Conservation (phyloP, 1,140 invertebrate genomes). For the Hylaeus volcanicus region DNA sequence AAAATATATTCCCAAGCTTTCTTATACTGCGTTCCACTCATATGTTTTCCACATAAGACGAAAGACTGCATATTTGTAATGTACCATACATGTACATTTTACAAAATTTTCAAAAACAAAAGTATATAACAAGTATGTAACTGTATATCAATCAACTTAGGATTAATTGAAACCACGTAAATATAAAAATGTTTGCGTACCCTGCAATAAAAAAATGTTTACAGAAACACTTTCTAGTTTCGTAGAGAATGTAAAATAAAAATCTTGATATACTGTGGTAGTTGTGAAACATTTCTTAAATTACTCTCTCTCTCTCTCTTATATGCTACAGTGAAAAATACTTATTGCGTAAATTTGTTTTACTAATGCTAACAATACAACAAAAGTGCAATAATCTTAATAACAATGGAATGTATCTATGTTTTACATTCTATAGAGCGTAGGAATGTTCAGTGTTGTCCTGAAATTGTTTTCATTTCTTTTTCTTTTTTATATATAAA, state of each 20-base stretch:
- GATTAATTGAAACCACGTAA: slow-evolving; percentile 20
- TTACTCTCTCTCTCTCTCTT: slow-evolving; percentile 33
- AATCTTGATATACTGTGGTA: slow-evolving; percentile 22
- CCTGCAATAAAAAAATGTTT: slow-evolving; percentile 23
- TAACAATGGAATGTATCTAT: slow-evolving; percentile 73
- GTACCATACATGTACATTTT: slow-evolving; percentile 4
- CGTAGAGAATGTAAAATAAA: slow-evolving; percentile 34
- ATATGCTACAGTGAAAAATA: slow-evolving; percentile 67
- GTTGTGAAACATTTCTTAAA: slow-evolving; percentile 51
- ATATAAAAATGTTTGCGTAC: slow-evolving; percentile 42
- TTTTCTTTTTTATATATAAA: slow-evolving; percentile 30
- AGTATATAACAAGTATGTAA: slow-evolving; percentile 19
- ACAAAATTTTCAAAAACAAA: slow-evolving; percentile 16
- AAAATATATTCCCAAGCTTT: slow-evolving; percentile 31
- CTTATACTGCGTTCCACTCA: slow-evolving; percentile 24
- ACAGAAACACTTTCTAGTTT: slow-evolving; percentile 31
- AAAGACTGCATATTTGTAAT: slow-evolving; percentile 13
- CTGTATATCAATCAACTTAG: slow-evolving; percentile 9
- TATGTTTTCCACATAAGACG: slow-evolving; percentile 22
- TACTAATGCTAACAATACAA: slow-evolving; percentile 68
- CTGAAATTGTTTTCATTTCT: slow-evolving; percentile 59
- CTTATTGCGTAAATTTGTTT: slow-evolving; percentile 61
- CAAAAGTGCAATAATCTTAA: slow-evolving; percentile 68
- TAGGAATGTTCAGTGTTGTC: slow-evolving; percentile 75
- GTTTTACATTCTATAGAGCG: slow-evolving; percentile 68